A percentile compares a stretch with the other conserved stretches of the same genome.
These are phyloP conservation scores for Cremastobaeus sp. DNA, from an alignment of 2,888 invertebrate genomes.

Conservation along the genomic window DNA sequence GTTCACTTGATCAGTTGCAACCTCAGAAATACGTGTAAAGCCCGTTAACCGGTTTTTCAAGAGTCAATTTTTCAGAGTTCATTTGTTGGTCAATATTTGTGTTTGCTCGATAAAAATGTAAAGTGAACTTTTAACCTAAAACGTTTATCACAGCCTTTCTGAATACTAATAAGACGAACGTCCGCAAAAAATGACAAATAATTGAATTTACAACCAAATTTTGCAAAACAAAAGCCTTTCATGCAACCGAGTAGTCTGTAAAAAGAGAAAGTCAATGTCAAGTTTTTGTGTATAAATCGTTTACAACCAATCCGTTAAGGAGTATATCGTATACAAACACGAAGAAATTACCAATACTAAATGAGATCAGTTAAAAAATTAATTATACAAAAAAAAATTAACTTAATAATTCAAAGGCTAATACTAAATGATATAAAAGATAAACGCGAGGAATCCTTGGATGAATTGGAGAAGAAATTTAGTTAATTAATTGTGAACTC, in stretches of 20 bases:
- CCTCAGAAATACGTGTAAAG: slow-evolving; percentile 26
- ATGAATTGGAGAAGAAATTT: too few relatives aligned
- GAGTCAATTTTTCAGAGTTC: slow-evolving; percentile 11
- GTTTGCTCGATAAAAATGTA: slow-evolving; percentile 11
- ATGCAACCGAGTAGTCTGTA: not conserved
- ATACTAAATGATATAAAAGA: too few relatives aligned
- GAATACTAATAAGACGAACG: slow-evolving; percentile 1
- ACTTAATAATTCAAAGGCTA: too few relatives aligned
- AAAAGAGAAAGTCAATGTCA: slow-evolving; percentile 20
- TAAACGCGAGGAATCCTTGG: too few relatives aligned
- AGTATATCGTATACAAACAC: too few relatives aligned
- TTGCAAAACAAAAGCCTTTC: not conserved
- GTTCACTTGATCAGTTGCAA: not conserved
- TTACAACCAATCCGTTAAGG: too few relatives aligned
- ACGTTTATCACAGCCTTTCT: not conserved
- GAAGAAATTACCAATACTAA: too few relatives aligned
- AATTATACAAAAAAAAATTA: too few relatives aligned
- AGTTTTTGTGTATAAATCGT: too few relatives aligned
- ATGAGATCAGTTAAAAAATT: too few relatives aligned
- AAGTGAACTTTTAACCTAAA: slow-evolving; percentile 24
- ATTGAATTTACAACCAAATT: not conserved
- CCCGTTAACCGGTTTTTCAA: slow-evolving; percentile 36
- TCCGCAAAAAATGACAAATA: too few relatives aligned
- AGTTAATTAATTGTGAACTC: too few relatives aligned
- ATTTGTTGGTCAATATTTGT: slow-evolving; percentile 36